These are phyloP conservation scores for Vulpes ferrilata DNA, from an alignment of 2,113 vertebrate genomes.

Conservation along the genomic window DNA sequence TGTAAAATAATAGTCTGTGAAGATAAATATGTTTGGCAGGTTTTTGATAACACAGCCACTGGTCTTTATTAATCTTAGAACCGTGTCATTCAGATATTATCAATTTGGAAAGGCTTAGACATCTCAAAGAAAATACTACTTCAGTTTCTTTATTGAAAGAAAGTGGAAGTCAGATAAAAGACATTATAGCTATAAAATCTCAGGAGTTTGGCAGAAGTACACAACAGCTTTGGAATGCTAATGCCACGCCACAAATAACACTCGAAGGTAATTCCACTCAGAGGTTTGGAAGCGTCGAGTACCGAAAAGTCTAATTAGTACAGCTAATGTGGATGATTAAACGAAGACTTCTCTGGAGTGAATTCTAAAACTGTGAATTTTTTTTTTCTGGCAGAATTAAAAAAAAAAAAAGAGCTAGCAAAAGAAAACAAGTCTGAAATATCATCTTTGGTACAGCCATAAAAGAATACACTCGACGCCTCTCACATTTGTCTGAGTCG, in stretches of 20 bases:
- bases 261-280: slow-evolving; percentile 76
- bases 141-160: slow-evolving; percentile 82
- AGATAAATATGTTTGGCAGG: slow-evolving; percentile 58
- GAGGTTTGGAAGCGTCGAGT: slow-evolving; percentile 64
- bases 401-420: no score
- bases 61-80: slow-evolving; percentile 73
- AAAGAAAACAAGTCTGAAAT: background rate
- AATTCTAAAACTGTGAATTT: slow-evolving; percentile 37
- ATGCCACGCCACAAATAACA: slow-evolving; percentile 74
- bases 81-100: slow-evolving; percentile 69
- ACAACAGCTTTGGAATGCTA: slow-evolving; percentile 81
- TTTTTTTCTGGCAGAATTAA: background rate
- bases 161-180: slow-evolving; percentile 87
- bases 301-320: slow-evolving; percentile 80
- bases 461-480: background rate
- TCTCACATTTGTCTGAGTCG: background rate
- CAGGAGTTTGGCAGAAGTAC: slow-evolving; percentile 77
- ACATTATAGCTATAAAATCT: slow-evolving; percentile 66
- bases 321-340: slow-evolving; percentile 76
- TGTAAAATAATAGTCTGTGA: slow-evolving; percentile 20
- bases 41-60: slow-evolving; percentile 63
- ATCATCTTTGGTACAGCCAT: background rate
- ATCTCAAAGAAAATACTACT: slow-evolving; percentile 80
- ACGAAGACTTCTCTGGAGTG: slow-evolving; percentile 71
- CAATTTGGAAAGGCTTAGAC: slow-evolving; percentile 76